phyloP scores from a whole-genome alignment of 2,113 vertebrate species.

The Megaceryle maxima region DNA sequence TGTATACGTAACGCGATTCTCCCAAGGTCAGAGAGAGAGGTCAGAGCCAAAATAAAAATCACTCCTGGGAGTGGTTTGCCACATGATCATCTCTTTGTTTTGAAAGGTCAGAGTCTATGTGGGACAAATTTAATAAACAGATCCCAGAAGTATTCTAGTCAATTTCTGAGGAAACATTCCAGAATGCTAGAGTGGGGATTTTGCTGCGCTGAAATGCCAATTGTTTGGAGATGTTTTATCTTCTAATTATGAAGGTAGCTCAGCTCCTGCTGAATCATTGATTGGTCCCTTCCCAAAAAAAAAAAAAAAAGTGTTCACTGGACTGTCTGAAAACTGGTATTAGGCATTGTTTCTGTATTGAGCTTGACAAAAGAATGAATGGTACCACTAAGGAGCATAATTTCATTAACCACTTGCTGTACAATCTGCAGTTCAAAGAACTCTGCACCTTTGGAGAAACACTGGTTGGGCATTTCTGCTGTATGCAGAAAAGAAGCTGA shows the following conservation, averaged over 20 bases:
- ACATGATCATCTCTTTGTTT: conserved; percentile 37
- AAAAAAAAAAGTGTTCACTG: not conserved
- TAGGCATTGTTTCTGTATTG: not conserved
- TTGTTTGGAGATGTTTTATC: conserved; percentile 16
- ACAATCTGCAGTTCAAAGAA: not conserved
- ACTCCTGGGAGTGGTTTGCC: conserved; percentile 34
- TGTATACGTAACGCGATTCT: not conserved
- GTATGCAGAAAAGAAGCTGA: not conserved
- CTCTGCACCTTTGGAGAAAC: not conserved
- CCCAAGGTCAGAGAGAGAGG: conserved; percentile 39
- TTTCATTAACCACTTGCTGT: not conserved
- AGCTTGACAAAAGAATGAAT: not conserved
- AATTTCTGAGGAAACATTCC: conserved; percentile 12
- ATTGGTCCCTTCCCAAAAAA: not conserved
- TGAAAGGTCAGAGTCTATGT: conserved; percentile 57
- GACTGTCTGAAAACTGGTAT: not conserved
- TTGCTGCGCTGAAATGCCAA: conserved; percentile 26
- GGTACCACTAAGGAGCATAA: not conserved
- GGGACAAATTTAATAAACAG: conserved; percentile 63
- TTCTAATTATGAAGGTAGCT: conserved; percentile 26
- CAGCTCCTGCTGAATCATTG: conserved; percentile 1
- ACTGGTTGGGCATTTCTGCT: not conserved
- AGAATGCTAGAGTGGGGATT: conserved; percentile 17
- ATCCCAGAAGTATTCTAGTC: conserved; percentile 34
- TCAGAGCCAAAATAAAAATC: conserved; percentile 33